Base-by-base conservation (phyloP, 2,888 invertebrate genomes). In the Patella caerulea region DNA sequence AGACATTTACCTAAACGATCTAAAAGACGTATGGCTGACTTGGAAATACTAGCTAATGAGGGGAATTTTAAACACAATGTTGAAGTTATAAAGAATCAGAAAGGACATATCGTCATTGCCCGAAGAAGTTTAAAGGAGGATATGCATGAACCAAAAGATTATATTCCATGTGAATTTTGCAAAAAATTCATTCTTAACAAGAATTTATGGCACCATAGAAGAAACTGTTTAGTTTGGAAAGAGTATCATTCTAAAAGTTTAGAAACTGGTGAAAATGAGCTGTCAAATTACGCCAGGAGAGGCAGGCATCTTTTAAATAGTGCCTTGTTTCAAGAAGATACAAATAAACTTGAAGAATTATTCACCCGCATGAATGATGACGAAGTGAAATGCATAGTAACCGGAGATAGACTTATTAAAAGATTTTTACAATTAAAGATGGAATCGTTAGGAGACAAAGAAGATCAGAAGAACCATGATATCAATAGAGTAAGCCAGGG, bases 1-100 rank as follows among this genome's bases (percentile, higher is more conserved):
- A 53, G 15, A 2, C 71, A 72, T 56, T 71, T 82, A 52, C 77
- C 78, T 19, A 79, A 81, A 72, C 71, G 54, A 74, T 77, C 76
- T 7, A 69, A 83, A 56, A 77, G 77, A 69, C 55, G 80, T 34
- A 79, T 53, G 73, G 56, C 76, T 24, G 56, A 73, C 29, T 54
- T 82, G 53, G 81, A 82, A 74, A 52, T 81, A 11, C 73, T 81
- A 53, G 81, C 72, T n/a, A 81, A 81, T 79, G 81, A 81, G 73
- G 81, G 81, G 69, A 83, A 81, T 52, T 81, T 83, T 54, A 79
- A 79, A 52, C 80, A 83, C 55, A 81, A 78, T 74, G 34, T 80
- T 15, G 74, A 78, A 45, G 81, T 82, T 17, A 19, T 79, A 52
- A 72, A 76, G 71, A 74, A 56, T 56, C 56, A 56, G n/a, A 56